Conservation (phyloP, 1,140 invertebrate genomes). For the Papilio polyxenes region DNA sequence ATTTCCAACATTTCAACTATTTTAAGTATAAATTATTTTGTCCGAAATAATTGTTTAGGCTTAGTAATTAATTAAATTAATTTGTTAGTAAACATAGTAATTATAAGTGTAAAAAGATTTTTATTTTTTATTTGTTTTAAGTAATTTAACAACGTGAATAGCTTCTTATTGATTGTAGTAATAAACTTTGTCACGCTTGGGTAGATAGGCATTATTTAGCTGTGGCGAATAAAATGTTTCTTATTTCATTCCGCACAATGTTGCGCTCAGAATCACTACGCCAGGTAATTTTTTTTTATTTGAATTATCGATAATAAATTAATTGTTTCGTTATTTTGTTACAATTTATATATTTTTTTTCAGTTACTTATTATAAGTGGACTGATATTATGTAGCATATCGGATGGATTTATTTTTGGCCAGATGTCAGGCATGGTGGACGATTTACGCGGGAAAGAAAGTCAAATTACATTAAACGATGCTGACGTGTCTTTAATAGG, state of each 20-base stretch:
- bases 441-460: constrained; percentile 33
- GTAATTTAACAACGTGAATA: background rate
- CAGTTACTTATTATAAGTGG: constrained; percentile 43
- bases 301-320: background rate
- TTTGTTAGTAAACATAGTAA: background rate
- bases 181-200: background rate
- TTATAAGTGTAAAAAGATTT: background rate
- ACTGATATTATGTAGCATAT: constrained; percentile 40
- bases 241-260: background rate
- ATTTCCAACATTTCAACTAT: no score
- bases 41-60: background rate
- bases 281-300: constrained; percentile 21
- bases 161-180: background rate
- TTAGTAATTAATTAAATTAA: background rate
- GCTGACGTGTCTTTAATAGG: constrained; percentile 46
- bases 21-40: background rate
- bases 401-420: constrained; percentile 47
- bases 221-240: background rate
- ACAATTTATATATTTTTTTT: constrained; percentile 30
- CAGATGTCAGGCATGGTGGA: constrained; percentile 50
- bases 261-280: background rate
- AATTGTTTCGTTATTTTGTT: background rate
- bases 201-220: background rate
- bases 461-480: constrained; percentile 36
- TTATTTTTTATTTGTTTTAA: background rate